A percentile compares a stretch with the other conserved stretches of the same genome.
These are phyloP conservation scores for Dioctria linearis DNA, from an alignment of 2,888 invertebrate genomes.

Conservation along the genomic window DNA sequence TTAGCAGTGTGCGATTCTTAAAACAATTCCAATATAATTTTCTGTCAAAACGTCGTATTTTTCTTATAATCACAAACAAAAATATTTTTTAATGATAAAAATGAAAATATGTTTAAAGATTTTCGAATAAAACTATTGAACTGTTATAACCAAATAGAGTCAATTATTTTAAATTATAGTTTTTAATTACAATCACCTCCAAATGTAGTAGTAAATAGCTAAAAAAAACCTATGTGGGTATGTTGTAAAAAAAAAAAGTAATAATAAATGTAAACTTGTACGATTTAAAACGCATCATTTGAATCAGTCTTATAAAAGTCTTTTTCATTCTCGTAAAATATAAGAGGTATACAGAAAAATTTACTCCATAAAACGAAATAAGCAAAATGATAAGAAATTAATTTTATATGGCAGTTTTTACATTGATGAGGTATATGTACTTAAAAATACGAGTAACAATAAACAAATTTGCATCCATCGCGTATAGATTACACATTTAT, in stretches of 20 bases:
- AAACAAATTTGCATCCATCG: too few relatives aligned
- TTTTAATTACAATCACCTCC: background rate
- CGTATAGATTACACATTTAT: too few relatives aligned
- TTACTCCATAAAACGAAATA: conserved; percentile 11
- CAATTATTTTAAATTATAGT: too few relatives aligned
- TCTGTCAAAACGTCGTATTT: too few relatives aligned
- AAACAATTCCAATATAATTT: too few relatives aligned
- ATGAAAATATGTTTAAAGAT: too few relatives aligned
- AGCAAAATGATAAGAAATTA: conserved; percentile 18
- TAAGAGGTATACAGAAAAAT: conserved; percentile 21
- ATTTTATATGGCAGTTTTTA: conserved; percentile 45
- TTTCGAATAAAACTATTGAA: too few relatives aligned
- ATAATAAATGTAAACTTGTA: conserved; percentile 14
- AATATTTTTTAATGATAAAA: too few relatives aligned
- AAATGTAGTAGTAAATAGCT: conserved; percentile 18
- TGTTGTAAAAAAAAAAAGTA: background rate
- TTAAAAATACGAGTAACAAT: background rate
- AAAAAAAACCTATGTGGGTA: conserved; percentile 5
- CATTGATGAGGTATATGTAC: conserved; percentile 42
- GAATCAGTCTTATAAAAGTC: conserved; percentile 54
- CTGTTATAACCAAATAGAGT: too few relatives aligned
- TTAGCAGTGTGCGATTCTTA: too few relatives aligned
- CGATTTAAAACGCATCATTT: conserved; percentile 38
- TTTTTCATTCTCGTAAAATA: conserved; percentile 29
- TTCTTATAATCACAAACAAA: too few relatives aligned